phyloP scores from a whole-genome alignment of 1,140 invertebrate species.

The Monomorium pharaonis region DNA sequence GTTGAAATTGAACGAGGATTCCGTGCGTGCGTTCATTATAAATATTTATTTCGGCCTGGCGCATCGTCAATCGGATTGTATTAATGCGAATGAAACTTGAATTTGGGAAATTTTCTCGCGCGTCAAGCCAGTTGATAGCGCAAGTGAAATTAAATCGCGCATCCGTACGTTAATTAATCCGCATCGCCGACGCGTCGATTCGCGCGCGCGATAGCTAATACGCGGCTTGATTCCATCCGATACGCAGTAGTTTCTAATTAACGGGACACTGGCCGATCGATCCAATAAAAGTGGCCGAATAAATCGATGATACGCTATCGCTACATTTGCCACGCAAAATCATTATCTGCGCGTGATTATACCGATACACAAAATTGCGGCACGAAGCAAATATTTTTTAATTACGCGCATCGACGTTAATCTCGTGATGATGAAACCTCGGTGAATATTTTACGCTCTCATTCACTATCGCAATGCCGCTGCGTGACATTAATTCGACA shows the following conservation, averaged over 20 bases:
- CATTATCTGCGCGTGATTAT: slow-evolving; percentile 65
- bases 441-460: slow-evolving; percentile 32
- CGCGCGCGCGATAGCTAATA: slow-evolving; percentile 67
- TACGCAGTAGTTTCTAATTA: slow-evolving; percentile 74
- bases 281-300: slow-evolving; percentile 72
- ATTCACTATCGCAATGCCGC: slow-evolving; percentile 8
- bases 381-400: slow-evolving; percentile 65
- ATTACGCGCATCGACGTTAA: slow-evolving; percentile 64
- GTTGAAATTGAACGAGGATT: background rate
- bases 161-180: slow-evolving; percentile 73
- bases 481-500: slow-evolving; percentile 39
- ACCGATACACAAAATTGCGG: slow-evolving; percentile 31
- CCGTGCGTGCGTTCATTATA: slow-evolving; percentile 28
- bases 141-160: slow-evolving; percentile 71
- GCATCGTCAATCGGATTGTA: slow-evolving; percentile 19
- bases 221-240: slow-evolving; percentile 65
- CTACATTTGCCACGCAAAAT: slow-evolving; percentile 64
- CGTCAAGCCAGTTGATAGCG: slow-evolving; percentile 37
- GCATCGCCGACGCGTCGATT: slow-evolving; percentile 68
- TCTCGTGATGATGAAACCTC: slow-evolving; percentile 50
- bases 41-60: slow-evolving; percentile 45
- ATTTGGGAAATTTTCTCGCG: slow-evolving; percentile 64
- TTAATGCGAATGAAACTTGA: slow-evolving; percentile 35
- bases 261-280: slow-evolving; percentile 66
- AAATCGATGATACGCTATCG: slow-evolving; percentile 69